Evolutionary conservation across 2,888 invertebrate genomes (phyloP).

Genomic region (Leptinotarsa haldemani): DNA sequence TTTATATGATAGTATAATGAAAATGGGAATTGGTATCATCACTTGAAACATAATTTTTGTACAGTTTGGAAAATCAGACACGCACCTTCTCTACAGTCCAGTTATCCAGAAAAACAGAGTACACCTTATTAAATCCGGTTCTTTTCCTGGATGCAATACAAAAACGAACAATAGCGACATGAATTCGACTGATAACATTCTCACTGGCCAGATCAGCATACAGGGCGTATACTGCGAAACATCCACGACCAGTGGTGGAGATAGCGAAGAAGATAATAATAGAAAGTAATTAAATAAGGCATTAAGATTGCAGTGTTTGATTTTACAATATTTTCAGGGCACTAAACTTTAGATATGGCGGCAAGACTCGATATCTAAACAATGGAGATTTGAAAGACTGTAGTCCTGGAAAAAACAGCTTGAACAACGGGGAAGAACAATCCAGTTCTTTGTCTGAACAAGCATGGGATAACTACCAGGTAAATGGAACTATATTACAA

Average conservation of each 20-base stretch:
- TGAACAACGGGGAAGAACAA: constrained; percentile 77
- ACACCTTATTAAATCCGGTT: constrained; percentile 77
- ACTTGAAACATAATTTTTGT: constrained; percentile 28
- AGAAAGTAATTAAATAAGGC: constrained; percentile 56
- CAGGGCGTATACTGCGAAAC: constrained; percentile 68
- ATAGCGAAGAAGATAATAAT: constrained; percentile 74
- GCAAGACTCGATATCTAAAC: constrained; percentile 61
- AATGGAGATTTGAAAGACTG: constrained; percentile 62
- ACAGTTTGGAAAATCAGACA: constrained; percentile 56
- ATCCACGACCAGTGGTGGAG: constrained; percentile 74
- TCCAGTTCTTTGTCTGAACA: constrained; percentile 90
- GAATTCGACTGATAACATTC: constrained; percentile 74
- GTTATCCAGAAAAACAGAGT: constrained; percentile 46
- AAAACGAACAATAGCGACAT: constrained; percentile 64
- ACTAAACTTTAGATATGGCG: constrained; percentile 77
- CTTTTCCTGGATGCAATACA: constrained; percentile 74
- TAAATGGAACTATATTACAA: constrained; percentile 55
- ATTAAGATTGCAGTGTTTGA: background rate
- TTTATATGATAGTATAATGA: background rate
- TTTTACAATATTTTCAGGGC: constrained; percentile 54
- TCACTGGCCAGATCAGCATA: constrained; percentile 62
- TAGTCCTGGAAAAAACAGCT: constrained; percentile 69
- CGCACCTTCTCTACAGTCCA: constrained; percentile 49
- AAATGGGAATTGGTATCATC: background rate
- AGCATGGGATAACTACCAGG: constrained; percentile 96